Evolutionary conservation across 1,140 invertebrate genomes (phyloP).

Genomic region (Ceratosolen solmsi): DNA sequence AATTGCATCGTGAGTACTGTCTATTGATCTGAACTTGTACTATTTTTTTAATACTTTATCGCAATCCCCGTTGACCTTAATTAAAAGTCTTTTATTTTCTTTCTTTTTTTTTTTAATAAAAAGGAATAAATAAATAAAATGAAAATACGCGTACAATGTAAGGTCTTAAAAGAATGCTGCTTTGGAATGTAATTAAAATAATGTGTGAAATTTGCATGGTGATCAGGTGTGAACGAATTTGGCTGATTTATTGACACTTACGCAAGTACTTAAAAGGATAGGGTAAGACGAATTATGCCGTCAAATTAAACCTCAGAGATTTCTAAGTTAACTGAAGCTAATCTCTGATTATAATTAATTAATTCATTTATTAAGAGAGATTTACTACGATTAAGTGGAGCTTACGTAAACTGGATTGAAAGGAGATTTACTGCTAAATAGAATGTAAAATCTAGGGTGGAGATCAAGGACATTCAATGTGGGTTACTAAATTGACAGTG

Average conservation of each 20-base stretch:
- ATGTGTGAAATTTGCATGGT: too few species aligned
- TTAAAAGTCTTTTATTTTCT: too few species aligned
- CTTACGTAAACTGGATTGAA: constrained; percentile 18
- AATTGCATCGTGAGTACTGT: constrained; percentile 53
- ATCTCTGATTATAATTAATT: constrained; percentile 59
- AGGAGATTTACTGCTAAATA: constrained; percentile 28
- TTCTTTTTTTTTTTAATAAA: too few species aligned
- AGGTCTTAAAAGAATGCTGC: too few species aligned
- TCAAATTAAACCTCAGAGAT: constrained; percentile 17
- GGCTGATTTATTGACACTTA: constrained; percentile 4
- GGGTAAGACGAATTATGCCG: not conserved
- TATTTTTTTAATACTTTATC: too few species aligned
- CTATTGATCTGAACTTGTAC: too few species aligned
- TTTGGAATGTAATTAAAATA: too few species aligned
- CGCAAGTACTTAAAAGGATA: constrained; percentile 11
- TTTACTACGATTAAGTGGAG: constrained; percentile 13
- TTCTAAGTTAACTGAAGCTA: constrained; percentile 35
- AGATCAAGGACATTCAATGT: constrained; percentile 12
- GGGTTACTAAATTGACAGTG: not conserved
- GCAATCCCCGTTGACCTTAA: too few species aligned
- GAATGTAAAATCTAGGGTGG: not conserved
- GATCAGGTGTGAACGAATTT: not conserved
- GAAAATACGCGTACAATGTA: too few species aligned
- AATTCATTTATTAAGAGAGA: constrained; percentile 53
- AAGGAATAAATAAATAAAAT: too few species aligned